A percentile compares a stretch with the other conserved stretches of the same genome.
Evolutionary conservation across 2,797 vertebrate species (phyloP).

Genomic region (Myotis vivesi): DNA sequence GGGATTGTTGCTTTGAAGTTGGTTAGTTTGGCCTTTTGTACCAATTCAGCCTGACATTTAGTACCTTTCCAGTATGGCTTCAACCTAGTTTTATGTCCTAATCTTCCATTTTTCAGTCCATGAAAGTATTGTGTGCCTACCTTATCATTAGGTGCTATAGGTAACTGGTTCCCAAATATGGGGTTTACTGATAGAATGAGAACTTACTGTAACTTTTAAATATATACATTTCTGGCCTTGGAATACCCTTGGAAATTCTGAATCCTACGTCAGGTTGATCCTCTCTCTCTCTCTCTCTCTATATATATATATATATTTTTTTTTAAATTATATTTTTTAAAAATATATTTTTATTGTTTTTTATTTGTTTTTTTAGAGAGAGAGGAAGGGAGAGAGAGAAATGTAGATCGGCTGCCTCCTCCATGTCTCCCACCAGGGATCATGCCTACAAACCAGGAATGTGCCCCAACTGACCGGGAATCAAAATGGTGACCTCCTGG

Average conservation of each 20-base stretch:
- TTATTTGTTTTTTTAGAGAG: too few species aligned
- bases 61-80: not conserved
- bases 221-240: not conserved
- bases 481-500: too few species aligned
- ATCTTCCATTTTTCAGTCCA: not conserved
- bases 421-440: too few species aligned
- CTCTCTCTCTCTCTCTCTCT: too few species aligned
- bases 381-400: too few species aligned
- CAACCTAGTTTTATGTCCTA: not conserved
- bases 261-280: not conserved
- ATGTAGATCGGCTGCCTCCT: too few species aligned
- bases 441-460: too few species aligned
- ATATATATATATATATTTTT: too few species aligned
- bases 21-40: not conserved
- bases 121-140: not conserved
- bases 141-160: not conserved
- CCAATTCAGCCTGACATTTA: not conserved
- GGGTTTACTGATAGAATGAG: not conserved
- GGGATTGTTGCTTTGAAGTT: not conserved
- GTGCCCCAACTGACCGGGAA: not conserved
- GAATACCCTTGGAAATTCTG: not conserved
- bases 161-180: not conserved
- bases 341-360: too few species aligned
- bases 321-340: too few species aligned
- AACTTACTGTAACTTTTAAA: not conserved